These are phyloP conservation scores for Bimastos eiseni DNA, from an alignment of 2,888 invertebrate species.

Conservation along the genomic window DNA sequence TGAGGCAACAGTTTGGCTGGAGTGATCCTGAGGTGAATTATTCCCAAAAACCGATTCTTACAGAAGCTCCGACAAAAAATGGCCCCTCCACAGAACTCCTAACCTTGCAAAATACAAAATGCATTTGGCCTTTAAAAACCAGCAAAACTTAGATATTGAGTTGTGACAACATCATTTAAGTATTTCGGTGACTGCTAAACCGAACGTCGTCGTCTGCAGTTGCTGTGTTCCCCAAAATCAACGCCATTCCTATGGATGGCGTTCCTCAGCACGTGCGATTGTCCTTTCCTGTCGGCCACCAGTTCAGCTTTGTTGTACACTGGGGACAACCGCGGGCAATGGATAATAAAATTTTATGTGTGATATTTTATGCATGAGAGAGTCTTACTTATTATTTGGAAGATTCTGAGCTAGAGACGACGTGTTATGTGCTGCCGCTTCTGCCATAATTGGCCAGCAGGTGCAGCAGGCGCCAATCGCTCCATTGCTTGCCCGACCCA, in stretches of 20 bases:
- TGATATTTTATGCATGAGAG: conserved; percentile 7
- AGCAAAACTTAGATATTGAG: neutral
- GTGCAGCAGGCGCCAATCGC: neutral
- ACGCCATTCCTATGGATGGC: neutral
- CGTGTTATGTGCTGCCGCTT: neutral
- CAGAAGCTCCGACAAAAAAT: neutral
- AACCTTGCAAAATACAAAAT: neutral
- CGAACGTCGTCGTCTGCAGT: neutral
- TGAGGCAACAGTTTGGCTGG: too few relatives aligned
- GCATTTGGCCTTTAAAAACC: neutral
- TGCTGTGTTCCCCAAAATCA: neutral
- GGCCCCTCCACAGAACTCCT: neutral
- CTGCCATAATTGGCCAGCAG: neutral
- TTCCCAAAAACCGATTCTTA: neutral
- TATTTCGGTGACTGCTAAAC: neutral
- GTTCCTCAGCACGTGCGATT: neutral
- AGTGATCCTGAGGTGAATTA: too few relatives aligned
- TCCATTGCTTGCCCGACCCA: neutral
- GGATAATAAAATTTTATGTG: neutral
- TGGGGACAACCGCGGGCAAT: neutral
- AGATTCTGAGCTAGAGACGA: neutral
- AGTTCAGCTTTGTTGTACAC: neutral
- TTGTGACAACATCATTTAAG: neutral
- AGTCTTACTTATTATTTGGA: neutral
- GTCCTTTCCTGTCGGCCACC: neutral